Evolutionary conservation across 2,888 invertebrate genomes (phyloP).

Genomic region (Gortyna flavago): DNA sequence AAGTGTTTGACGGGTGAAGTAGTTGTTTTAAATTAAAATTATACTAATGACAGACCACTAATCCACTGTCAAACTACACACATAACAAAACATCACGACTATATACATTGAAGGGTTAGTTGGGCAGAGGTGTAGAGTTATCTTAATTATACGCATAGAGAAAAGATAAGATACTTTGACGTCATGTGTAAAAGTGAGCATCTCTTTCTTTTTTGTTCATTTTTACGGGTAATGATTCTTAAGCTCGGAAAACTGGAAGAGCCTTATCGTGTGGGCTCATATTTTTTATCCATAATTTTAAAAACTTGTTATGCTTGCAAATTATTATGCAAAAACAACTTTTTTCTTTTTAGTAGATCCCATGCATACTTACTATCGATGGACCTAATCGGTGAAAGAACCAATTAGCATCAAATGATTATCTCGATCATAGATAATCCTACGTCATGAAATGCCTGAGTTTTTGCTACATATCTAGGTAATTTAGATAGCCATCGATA

Average conservation of each 20-base stretch:
- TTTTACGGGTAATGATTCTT: not conserved
- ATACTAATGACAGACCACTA: not conserved
- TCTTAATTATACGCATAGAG: not conserved
- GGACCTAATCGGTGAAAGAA: not conserved
- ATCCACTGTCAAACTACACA: not conserved
- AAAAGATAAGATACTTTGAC: not conserved
- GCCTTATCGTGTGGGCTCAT: not conserved
- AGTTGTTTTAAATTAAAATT: conserved; percentile 7
- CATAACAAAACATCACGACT: no score
- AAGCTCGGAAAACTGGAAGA: not conserved
- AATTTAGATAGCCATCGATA: conserved; percentile 25
- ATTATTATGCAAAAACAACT: not conserved
- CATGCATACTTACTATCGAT: not conserved
- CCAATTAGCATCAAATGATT: not conserved
- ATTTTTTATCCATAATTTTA: not conserved
- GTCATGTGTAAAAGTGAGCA: not conserved
- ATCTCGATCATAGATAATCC: not conserved
- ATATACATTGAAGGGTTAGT: not conserved
- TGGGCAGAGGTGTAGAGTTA: not conserved
- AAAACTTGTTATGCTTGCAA: not conserved
- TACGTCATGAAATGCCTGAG: not conserved
- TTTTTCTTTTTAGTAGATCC: not conserved
- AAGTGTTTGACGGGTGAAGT: not conserved
- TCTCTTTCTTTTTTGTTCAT: not conserved
- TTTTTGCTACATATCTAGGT: not conserved